Evolutionary conservation across 2,888 invertebrate species (phyloP), one percentile per base, ranked within the genome.

Genomic region (Pharmacophagus antenor): DNA sequence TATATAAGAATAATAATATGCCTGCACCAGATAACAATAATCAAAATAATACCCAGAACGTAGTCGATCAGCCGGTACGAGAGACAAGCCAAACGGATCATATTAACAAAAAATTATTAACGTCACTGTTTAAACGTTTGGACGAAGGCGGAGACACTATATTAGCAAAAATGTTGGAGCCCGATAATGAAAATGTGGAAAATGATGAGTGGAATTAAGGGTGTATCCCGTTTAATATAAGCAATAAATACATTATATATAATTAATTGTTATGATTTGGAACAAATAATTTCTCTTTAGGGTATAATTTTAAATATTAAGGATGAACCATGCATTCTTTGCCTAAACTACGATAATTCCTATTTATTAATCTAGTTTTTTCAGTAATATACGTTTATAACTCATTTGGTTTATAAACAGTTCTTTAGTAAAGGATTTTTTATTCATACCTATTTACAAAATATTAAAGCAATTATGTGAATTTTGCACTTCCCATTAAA

Each of bases 71-170:
- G 54, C 84, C 88, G 8, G 66, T 74, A 0, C 75, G 92, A 54
- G 93, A 93, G 79, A 76, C 92, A 62, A 93, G 92, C 12, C 92
- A 92, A 77, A 94, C 93, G 0, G 94, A 95, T 74, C 92, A 91
- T 65, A 71, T 94, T 60, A 95, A 95, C 74, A 94, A 94, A 76
- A 92, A 92, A 70, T 80, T 94, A 56, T 79, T 94, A 51, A 88
- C 92, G 58, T 93, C 94, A 0, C 85, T 94, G 61, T 86, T 94
- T 63, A 89, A 92, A 56, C 84, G 92, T 63, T 89, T 94, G 82
- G 93, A 93, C 37, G 83, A 88, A 62, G 84, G 78, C 5, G 79
- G 74, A 62, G 83, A 89, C 64, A 75, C 83, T 25, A 62, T 65
- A 23, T 58, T 81, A 51, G 73, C 81, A 7, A 83, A 82, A 71